These are phyloP conservation scores for Epinotia demarniana DNA, from an alignment of 2,888 invertebrate species.

Conservation along the genomic window DNA sequence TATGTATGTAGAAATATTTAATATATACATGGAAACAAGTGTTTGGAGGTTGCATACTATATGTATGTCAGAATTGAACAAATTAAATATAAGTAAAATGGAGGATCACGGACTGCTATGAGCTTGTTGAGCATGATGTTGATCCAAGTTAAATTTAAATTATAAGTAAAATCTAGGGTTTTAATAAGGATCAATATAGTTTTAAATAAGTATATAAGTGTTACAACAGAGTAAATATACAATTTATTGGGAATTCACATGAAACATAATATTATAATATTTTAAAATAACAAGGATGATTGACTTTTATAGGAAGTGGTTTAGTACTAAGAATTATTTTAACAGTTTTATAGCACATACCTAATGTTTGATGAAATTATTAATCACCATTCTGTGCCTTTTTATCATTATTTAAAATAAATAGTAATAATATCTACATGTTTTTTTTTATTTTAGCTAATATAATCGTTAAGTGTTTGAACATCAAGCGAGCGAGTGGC, in stretches of 20 bases:
- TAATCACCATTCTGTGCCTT: conserved; percentile 38
- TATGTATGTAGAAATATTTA: not conserved
- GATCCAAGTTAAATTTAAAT: conserved; percentile 20
- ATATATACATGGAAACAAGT: not conserved
- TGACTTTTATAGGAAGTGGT: conserved; percentile 5
- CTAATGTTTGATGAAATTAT: not conserved
- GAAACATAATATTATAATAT: conserved; percentile 11
- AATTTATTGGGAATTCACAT: conserved; percentile 10
- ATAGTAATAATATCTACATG: not conserved
- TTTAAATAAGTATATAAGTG: conserved; percentile 16
- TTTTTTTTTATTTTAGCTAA: not conserved
- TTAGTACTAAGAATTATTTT: conserved; percentile 15
- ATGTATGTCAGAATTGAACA: conserved; percentile 9
- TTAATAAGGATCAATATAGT: conserved; percentile 11
- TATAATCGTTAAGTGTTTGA: not conserved
- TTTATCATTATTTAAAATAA: conserved; percentile 33
- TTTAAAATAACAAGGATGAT: conserved; percentile 4
- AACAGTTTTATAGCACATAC: not conserved
- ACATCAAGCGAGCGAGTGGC: not conserved
- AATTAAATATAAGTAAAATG: conserved; percentile 9
- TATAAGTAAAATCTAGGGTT: conserved; percentile 22
- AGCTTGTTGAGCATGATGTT: not conserved
- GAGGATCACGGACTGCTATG: conserved; percentile 14
- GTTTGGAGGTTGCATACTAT: not conserved
- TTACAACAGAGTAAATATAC: conserved; percentile 3